Base-by-base conservation (phyloP, 2,888 invertebrate species). In the Brachyopa scutellaris region DNA sequence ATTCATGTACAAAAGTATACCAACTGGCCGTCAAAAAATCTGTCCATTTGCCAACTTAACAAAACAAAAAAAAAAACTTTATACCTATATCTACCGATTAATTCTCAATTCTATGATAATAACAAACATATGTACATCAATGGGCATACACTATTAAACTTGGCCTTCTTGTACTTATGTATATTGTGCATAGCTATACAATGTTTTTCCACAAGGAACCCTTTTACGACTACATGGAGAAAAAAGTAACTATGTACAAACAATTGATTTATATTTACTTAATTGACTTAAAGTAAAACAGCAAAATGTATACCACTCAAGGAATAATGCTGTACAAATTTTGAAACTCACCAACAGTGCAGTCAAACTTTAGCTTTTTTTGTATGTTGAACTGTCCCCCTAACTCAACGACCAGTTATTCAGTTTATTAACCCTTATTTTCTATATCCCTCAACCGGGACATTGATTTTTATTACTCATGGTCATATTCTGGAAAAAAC, bases 361-460 rank as follows among this genome's bases (percentile, higher is more conserved):
- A 23, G 45, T 45, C 33, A 45, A 33, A 13, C 33, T 45, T 47
- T 21, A 23, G 31, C 36, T 67, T 55, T 45, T 31, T n/a, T 33
- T 55, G 47, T 47, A 45, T 29, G 49, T 51, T 51, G 17, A 38
- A 11, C 19, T 36, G 7, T 2, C 15, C 17, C 11, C 11, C 2
- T 1, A 7, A 6, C 13, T 11, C 3, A 38, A 33, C 13, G 45
- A 21, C 38, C 7, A 29, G 11, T 45, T 55, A 55, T 67, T 47
- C 23, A 45, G 55, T 55, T 55, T 67, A 67, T 67, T 67, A 55
- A 67, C 66, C 66, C 66, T 53, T 42, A 53, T 33, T 40, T 13
- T 15, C 15, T 31, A 31, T 15, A 19, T n/a, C 40, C 13, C 17
- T n/a, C n/a, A n/a, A n/a, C n/a, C n/a, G 8, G 15, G 23, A 29